Evolutionary conservation across 2,113 vertebrate genomes (phyloP).

Genomic region (Syngnathus scovelli): DNA sequence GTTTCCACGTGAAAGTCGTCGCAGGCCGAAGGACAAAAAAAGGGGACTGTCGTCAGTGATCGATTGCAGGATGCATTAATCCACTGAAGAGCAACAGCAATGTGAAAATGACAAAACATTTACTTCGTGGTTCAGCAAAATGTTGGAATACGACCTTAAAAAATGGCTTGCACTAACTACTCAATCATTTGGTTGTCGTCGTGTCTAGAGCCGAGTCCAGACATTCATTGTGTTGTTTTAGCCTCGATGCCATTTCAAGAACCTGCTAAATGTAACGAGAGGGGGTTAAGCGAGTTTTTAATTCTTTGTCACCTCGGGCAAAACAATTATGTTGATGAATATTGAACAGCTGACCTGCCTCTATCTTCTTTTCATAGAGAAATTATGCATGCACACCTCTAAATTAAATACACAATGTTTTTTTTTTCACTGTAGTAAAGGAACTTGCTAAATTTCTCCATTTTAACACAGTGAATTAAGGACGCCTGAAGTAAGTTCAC

Average conservation of each 20-base stretch:
- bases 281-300: too few relatives aligned
- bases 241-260: too few relatives aligned
- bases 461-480: not conserved
- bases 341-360: not conserved
- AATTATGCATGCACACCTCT: not conserved
- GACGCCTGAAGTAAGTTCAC: not conserved
- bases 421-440: not conserved
- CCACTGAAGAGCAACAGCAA: not conserved
- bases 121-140: too few relatives aligned
- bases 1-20: conserved; percentile 25
- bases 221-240: too few relatives aligned
- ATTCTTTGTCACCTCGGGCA: not conserved
- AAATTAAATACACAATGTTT: too few relatives aligned
- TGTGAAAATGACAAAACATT: not conserved
- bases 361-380: not conserved
- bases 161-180: not conserved
- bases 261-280: not conserved
- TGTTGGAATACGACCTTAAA: not conserved
- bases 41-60: conserved; percentile 9
- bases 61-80: conserved; percentile 6
- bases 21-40: not conserved
- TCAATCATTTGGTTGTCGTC: not conserved
- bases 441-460: not conserved
- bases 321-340: not conserved
- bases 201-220: not conserved